Conservation (phyloP, 2,888 invertebrate genomes). For the Endomychus coccineus region DNA sequence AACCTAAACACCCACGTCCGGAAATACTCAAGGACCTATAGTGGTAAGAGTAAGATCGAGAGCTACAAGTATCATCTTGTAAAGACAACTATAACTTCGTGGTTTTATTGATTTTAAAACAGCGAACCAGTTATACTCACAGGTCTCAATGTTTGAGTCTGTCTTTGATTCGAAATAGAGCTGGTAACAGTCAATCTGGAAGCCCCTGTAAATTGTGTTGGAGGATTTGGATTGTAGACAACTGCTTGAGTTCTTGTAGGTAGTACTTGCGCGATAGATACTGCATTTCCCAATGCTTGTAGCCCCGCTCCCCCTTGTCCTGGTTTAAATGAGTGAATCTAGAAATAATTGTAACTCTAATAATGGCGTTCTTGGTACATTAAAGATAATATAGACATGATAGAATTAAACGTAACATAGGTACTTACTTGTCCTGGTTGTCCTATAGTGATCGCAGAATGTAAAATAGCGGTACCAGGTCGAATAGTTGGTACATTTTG, state of each 20-base stretch:
- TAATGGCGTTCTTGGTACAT: too few relatives aligned
- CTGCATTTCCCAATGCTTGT: conserved; percentile 37
- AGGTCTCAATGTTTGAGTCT: conserved; percentile 28
- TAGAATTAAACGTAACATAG: too few relatives aligned
- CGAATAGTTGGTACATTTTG: conserved; percentile 36
- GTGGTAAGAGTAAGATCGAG: too few relatives aligned
- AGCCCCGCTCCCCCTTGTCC: conserved; percentile 33
- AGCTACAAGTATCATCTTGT: too few relatives aligned
- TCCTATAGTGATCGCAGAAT: conserved; percentile 41
- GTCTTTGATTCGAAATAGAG: conserved; percentile 28
- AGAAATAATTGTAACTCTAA: too few relatives aligned
- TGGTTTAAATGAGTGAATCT: conserved; percentile 39
- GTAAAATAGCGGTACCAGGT: conserved; percentile 39
- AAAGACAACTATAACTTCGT: too few relatives aligned
- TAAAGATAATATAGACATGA: too few relatives aligned
- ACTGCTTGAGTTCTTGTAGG: conserved; percentile 42
- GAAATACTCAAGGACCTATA: too few relatives aligned
- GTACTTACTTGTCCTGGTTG: conserved; percentile 38
- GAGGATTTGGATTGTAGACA: conserved; percentile 37
- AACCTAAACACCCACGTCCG: too few relatives aligned
- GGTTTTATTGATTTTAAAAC: background rate
- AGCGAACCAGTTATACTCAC: conserved; percentile 18
- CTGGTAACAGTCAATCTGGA: conserved; percentile 37
- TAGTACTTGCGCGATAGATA: conserved; percentile 40
- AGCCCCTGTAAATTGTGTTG: conserved; percentile 31